Evolutionary conservation across 1,140 invertebrate species (phyloP), one percentile per base, ranked within the genome.

Genomic region (Plutomurus gul): DNA sequence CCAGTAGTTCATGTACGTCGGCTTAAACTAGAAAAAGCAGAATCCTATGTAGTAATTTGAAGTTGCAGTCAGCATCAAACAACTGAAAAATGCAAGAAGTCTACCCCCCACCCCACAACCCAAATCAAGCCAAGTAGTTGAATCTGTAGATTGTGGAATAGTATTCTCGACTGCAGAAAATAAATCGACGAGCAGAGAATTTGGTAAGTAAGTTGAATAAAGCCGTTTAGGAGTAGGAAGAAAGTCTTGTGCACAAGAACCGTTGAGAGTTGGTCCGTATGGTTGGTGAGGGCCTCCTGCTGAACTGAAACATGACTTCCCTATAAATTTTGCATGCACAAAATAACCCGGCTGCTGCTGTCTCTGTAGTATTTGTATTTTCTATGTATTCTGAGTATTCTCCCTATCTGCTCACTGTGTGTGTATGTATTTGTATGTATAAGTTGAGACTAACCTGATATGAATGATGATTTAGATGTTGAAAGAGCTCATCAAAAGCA

Each of bases 401-500:
- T n/a, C n/a, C n/a, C n/a, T n/a, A n/a, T n/a, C n/a, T n/a, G n/a
- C n/a, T n/a, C n/a, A n/a, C n/a, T n/a, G n/a, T n/a, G n/a, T n/a
- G n/a, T n/a, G n/a, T n/a, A n/a, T n/a, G n/a, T n/a, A n/a, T n/a
- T n/a, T n/a, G n/a, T n/a, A n/a, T n/a, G n/a, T n/a, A n/a, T n/a
- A n/a, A n/a, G n/a, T n/a, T n/a, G n/a, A n/a, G n/a, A n/a, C n/a
- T n/a, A n/a, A n/a, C n/a, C n/a, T n/a, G n/a, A n/a, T n/a, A 65
- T 65, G 30, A 65, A 65, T 65, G 25, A 33, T 33, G n/a, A 27
- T 84, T 7, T 76, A 89, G 88, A 87, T 70, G 85, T 89, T 37
- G 81, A 85, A n/a, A 85, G 87, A 72, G 85, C 87, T 6, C 88
- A 87, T 81, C 77, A 84, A 1, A 80, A 84, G 0, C 85, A 85